A percentile compares a stretch with the other conserved stretches of the same genome.
These are phyloP conservation scores for Idaea straminata DNA, from an alignment of 2,888 invertebrate species.

Conservation along the genomic window DNA sequence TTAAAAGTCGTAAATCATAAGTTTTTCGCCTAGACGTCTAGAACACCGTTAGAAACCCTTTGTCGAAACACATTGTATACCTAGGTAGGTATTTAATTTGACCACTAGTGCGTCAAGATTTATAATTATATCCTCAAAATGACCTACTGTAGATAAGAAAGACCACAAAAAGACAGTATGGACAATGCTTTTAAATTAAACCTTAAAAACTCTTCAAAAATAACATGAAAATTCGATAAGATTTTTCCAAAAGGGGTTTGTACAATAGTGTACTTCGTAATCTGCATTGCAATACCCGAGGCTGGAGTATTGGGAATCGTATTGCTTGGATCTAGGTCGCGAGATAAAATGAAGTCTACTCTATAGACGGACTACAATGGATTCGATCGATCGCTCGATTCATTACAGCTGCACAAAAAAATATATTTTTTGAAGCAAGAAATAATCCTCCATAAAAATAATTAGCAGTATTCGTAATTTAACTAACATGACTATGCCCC, in stretches of 20 bases:
- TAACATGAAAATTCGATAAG: not conserved
- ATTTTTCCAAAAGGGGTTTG: conserved; percentile 3
- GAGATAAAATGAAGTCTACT: conserved; percentile 29
- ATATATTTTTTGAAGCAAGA: no score
- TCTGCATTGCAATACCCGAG: conserved; percentile 56
- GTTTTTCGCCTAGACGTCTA: no score
- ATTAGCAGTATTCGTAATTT: no score
- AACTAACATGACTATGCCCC: no score
- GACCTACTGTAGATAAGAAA: not conserved
- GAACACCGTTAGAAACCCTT: no score
- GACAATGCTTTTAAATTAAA: no score
- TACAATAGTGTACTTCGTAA: conserved; percentile 27
- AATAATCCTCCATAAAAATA: no score
- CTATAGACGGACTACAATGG: conserved; percentile 44
- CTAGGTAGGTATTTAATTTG: no score
- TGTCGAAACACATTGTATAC: no score
- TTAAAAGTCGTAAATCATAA: no score
- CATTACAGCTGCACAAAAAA: conserved; percentile 40
- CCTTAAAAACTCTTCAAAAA: not conserved
- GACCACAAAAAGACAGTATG: not conserved
- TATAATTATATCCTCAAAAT: not conserved
- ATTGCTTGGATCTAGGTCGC: conserved; percentile 56
- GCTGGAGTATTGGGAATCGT: conserved; percentile 53
- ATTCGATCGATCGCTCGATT: conserved; percentile 55
- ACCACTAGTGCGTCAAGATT: no score